Percentiles rank a stretch among this genome's conserved stretches.
Evolutionary conservation across 2,797 vertebrate genomes (phyloP).

Genomic region (Galaxias olidus): DNA sequence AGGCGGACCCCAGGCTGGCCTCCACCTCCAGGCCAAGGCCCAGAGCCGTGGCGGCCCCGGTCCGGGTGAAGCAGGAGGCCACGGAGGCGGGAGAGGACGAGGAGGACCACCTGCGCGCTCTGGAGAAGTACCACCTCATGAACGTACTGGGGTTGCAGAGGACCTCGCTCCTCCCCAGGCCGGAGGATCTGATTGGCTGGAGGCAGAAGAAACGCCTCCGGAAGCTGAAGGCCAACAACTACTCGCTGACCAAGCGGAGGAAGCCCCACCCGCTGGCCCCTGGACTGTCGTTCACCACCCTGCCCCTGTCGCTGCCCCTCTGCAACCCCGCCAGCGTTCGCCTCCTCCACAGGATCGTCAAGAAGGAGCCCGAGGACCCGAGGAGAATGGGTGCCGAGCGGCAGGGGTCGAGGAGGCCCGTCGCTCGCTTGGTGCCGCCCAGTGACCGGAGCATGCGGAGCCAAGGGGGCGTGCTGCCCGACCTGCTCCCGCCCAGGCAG

Average conservation of each 20-base stretch:
- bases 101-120: constrained; percentile 72
- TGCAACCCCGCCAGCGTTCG: constrained; percentile 67
- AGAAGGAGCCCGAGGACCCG: constrained; percentile 52
- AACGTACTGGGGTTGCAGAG: constrained; percentile 79
- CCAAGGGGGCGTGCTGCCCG: constrained; percentile 51
- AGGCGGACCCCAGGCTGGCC: constrained; percentile 32
- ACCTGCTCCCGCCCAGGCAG: constrained; percentile 51
- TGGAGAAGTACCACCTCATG: constrained; percentile 82
- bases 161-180: constrained; percentile 75
- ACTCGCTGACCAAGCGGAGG: constrained; percentile 75
- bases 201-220: constrained; percentile 81
- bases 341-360: constrained; percentile 63
- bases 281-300: constrained; percentile 31
- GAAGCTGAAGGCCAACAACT: constrained; percentile 81
- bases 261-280: constrained; percentile 63
- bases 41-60: constrained; percentile 51
- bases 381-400: constrained; percentile 28
- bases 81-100: constrained; percentile 73
- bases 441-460: constrained; percentile 73
- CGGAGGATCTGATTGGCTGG: constrained; percentile 80
- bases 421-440: constrained; percentile 43
- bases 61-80: constrained; percentile 74
- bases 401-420: constrained; percentile 38
- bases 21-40: constrained; percentile 52
- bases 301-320: constrained; percentile 69